Conservation (phyloP, 35 echinoderm and acorn worm species). For the Hemicentrotus pulcherrimus region DNA sequence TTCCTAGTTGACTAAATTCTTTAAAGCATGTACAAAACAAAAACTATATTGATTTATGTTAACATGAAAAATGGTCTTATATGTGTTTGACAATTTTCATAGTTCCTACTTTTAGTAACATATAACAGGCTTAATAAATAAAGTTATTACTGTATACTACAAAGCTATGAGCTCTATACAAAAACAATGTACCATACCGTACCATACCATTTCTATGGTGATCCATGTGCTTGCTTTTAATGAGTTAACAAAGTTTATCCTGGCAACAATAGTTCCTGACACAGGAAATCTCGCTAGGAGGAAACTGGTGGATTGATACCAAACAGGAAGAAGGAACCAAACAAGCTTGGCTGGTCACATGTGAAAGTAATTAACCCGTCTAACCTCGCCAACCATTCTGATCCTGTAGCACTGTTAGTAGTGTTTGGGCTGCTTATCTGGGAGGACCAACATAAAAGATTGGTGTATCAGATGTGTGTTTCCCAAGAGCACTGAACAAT, state of each 20-base stretch:
- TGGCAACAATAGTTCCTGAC: slow-evolving; percentile 17
- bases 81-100: too few relatives aligned
- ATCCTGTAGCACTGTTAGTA: background rate
- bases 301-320: slow-evolving; percentile 9
- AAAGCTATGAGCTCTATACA: too few relatives aligned
- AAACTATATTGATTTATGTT: too few relatives aligned
- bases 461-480: background rate
- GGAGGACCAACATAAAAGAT: background rate
- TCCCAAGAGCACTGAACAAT: background rate
- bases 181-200: too few relatives aligned
- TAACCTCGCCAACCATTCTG: background rate
- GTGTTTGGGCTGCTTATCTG: background rate
- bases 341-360: slow-evolving; percentile 26
- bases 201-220: background rate
- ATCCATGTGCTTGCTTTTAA: slow-evolving; percentile 1
- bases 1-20: too few relatives aligned
- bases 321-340: slow-evolving; percentile 4
- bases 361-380: slow-evolving; percentile 15
- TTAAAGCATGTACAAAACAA: too few relatives aligned
- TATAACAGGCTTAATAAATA: too few relatives aligned
- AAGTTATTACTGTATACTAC: too few relatives aligned
- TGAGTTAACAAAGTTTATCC: slow-evolving; percentile 22
- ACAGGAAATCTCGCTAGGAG: slow-evolving; percentile 17
- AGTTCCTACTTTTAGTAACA: too few relatives aligned
- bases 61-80: too few relatives aligned